Evolutionary conservation across 92 coral and sea anemone species (phyloP).

Genomic region (Pocillopora meandrina): DNA sequence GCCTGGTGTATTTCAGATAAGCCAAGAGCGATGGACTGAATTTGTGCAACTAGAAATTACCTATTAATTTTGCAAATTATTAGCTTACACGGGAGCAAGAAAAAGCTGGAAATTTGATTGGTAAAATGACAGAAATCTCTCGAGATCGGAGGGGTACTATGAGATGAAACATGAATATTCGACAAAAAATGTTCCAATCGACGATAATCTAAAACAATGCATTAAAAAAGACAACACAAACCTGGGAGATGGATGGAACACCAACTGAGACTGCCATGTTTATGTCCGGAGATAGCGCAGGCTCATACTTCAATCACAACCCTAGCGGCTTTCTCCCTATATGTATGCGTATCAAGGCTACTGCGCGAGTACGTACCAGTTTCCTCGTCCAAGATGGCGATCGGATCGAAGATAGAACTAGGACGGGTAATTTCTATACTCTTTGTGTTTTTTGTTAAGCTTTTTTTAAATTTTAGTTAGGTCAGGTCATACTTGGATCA

Average conservation of each 20-base stretch:
- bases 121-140: background rate
- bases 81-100: background rate
- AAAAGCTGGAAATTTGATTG: background rate
- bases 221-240: constrained; percentile 33
- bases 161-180: background rate
- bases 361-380: constrained; percentile 35
- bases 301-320: constrained; percentile 2
- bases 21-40: background rate
- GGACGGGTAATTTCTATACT: constrained; percentile 70
- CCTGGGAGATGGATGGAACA: constrained; percentile 87
- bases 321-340: background rate
- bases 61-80: background rate
- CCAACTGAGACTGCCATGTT: constrained; percentile 93
- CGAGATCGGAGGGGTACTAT: background rate
- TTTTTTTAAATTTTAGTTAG: background rate
- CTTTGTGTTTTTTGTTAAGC: background rate
- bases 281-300: constrained; percentile 63
- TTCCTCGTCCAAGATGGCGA: constrained; percentile 77
- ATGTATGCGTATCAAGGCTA: constrained; percentile 29
- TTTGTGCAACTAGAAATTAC: background rate
- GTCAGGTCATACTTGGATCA: background rate
- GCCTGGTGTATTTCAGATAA: background rate
- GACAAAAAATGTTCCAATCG: constrained; percentile 6
- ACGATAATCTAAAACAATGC: background rate
- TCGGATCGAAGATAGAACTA: constrained; percentile 96